Evolutionary conservation across 2,113 vertebrate species (phyloP), one percentile per base, ranked within the genome.

Genomic region (Hyperoodon ampullatus): DNA sequence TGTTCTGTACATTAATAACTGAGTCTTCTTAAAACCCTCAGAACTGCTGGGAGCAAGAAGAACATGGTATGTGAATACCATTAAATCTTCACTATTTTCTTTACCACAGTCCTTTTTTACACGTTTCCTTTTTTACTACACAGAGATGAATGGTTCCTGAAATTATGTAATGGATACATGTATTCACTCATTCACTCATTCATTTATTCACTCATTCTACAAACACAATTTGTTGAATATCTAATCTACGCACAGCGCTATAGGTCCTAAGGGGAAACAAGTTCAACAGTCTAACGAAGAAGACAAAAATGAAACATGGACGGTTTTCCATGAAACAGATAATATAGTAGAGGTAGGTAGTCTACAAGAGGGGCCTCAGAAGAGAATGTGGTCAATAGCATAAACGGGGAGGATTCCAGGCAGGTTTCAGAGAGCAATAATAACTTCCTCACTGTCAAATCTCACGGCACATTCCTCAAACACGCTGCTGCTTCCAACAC

Each of bases 1-100:
- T 95, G 83, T 95, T 95, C 89, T 50, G 33, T 28, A 93, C 68
- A 95, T 97, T 97, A 97, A 97, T 97, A 97, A 98, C 80, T 97
- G 87, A 97, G 47, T 93, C 58, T 97, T 92, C 96, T 88, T 97
- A 94, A 97, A 97, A 87, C 39, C 71, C 9, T 88, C 23, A 61
- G 65, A 94, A 93, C 82, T 74, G 13, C 33, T 61, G 33, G 89
- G 42, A n/a, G 61, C 47, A 80, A 87, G 85, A 88, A 81, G 26
- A 86, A 42, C 5, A 12, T 68, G 11, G 66, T 68, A 82, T 65
- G 6, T 74, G 47, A 94, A 93, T 58, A 70, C 8, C 39, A 68
- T 44, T 66, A 85, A 86, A 92, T 58, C 11, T 82, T 50, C 1
- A 1, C 26, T 58, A 63, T 61, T 91, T 95, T 93, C 15, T 87